phyloP scores from a whole-genome alignment of 35 echinoderm and acorn worm genomes.

The Amphiura filiformis region DNA sequence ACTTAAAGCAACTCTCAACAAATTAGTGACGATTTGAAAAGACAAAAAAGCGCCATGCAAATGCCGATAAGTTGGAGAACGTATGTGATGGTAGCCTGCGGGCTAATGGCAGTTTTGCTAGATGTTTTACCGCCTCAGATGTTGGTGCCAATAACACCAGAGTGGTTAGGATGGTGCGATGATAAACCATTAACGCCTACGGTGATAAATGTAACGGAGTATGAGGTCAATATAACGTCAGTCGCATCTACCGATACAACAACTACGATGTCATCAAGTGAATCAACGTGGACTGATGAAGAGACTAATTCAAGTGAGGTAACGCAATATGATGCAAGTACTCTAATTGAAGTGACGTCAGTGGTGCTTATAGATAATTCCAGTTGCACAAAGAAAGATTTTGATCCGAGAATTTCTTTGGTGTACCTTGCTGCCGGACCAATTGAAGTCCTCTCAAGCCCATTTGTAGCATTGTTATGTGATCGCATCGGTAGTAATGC shows the following conservation, averaged over 20 bases:
- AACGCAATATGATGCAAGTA: background rate
- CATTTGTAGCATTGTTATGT: background rate
- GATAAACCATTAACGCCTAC: background rate
- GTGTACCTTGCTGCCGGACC: background rate
- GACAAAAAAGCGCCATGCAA: too few relatives aligned
- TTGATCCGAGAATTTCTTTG: background rate
- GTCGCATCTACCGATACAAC: background rate
- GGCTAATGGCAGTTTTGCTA: background rate
- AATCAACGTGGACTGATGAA: background rate
- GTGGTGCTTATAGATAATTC: background rate
- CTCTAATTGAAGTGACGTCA: background rate
- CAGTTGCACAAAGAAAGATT: background rate
- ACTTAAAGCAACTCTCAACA: too few relatives aligned
- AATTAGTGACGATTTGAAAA: too few relatives aligned
- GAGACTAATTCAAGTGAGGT: background rate
- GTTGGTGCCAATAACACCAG: background rate
- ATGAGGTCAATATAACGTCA: too few relatives aligned
- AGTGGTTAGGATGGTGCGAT: background rate
- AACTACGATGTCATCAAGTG: background rate
- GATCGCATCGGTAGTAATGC: background rate
- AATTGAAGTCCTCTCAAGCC: background rate
- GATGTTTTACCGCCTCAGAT: background rate
- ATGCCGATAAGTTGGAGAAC: background rate
- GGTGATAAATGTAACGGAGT: too few relatives aligned
- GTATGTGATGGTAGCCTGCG: background rate